Percentiles rank a stretch among this genome's conserved stretches.
These are phyloP conservation scores for Elephantulus edwardii DNA, from an alignment of 2,113 vertebrate genomes.

Conservation along the genomic window DNA sequence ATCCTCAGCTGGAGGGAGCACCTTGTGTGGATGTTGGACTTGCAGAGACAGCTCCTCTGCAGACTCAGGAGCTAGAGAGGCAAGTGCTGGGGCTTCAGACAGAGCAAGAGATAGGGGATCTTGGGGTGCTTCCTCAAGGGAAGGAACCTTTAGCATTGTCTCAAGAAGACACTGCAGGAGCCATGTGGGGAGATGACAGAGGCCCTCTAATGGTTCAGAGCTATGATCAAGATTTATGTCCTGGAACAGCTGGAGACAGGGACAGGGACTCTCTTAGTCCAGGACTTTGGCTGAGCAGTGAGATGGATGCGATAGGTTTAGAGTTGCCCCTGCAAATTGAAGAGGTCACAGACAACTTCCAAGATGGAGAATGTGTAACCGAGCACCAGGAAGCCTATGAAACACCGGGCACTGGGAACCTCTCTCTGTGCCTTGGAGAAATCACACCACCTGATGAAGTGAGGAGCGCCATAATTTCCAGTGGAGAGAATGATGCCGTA, in stretches of 20 bases:
- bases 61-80: conserved; percentile 37
- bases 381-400: conserved; percentile 19
- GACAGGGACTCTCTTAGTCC: background rate
- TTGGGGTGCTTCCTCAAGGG: background rate
- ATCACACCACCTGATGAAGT: background rate
- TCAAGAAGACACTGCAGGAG: conserved; percentile 42
- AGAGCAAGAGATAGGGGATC: background rate
- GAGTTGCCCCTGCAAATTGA: conserved; percentile 52
- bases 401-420: background rate
- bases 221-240: background rate
- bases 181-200: conserved; percentile 46
- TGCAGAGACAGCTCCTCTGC: conserved; percentile 14
- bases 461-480: background rate
- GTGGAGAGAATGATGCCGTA: background rate
- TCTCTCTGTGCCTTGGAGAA: conserved; percentile 34
- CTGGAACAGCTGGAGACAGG: background rate
- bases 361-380: background rate
- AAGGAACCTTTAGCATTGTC: background rate
- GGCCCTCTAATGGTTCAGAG: conserved; percentile 15
- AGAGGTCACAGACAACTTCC: conserved; percentile 45
- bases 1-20: background rate
- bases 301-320: background rate
- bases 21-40: conserved; percentile 4
- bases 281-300: conserved; percentile 50
- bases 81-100: background rate